Percentiles rank a stretch among this genome's conserved stretches.
phyloP scores from a whole-genome alignment of 2,888 invertebrate species.

The Campaea margaritaria region DNA sequence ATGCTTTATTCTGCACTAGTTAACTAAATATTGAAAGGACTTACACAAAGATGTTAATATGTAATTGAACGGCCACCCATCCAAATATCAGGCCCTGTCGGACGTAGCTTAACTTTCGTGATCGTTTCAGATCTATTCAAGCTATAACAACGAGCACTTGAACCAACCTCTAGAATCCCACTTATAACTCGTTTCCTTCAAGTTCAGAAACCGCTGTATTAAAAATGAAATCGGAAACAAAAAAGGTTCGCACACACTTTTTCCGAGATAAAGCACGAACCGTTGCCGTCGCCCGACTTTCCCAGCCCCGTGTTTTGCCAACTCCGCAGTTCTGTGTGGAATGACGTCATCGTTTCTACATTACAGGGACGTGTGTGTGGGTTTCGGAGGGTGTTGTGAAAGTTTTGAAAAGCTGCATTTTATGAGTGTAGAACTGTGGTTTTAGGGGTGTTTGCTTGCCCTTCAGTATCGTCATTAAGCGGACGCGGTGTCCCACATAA shows the following conservation, averaged over 20 bases:
- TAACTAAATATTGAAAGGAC: too few relatives aligned
- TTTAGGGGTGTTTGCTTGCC: not conserved
- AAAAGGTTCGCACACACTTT: conserved; percentile 16
- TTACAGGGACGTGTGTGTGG: not conserved
- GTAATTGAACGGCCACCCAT: too few relatives aligned
- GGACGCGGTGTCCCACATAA: too few relatives aligned
- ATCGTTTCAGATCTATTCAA: too few relatives aligned
- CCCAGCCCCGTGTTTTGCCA: conserved; percentile 5
- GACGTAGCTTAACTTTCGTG: too few relatives aligned
- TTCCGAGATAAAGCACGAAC: conserved; percentile 25
- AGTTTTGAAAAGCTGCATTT: not conserved
- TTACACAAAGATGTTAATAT: too few relatives aligned
- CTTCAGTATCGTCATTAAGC: too few relatives aligned
- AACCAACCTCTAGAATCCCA: not conserved
- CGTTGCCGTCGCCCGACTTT: conserved; percentile 5
- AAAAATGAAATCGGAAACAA: conserved; percentile 11
- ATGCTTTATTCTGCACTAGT: too few relatives aligned
- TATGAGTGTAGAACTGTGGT: not conserved
- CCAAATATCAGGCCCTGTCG: too few relatives aligned
- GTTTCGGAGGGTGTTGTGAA: not conserved
- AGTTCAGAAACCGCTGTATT: conserved; percentile 1
- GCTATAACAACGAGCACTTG: too few relatives aligned
- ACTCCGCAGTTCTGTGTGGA: conserved; percentile 2
- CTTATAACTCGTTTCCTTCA: not conserved
- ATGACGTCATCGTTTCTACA: conserved; percentile 13